These are phyloP conservation scores for Oxyruncus cristatus DNA, from an alignment of 2,113 vertebrate genomes.

Conservation along the genomic window DNA sequence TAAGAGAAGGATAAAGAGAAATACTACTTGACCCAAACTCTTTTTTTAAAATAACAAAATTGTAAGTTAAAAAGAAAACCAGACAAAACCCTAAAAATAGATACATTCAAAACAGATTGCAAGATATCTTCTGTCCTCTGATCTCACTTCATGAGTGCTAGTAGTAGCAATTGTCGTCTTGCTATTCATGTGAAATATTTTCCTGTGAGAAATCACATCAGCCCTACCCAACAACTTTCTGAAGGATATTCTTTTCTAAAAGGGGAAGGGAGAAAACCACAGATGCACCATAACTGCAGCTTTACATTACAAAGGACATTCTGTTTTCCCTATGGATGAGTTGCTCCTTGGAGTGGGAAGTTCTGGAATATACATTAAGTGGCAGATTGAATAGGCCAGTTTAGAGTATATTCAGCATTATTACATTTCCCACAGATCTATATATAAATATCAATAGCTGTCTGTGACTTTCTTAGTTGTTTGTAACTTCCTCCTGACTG, in stretches of 20 bases:
- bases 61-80: background rate
- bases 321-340: background rate
- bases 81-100: background rate
- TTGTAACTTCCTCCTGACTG: background rate
- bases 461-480: background rate
- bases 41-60: background rate
- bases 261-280: background rate
- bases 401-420: background rate
- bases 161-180: background rate
- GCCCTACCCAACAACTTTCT: background rate
- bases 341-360: background rate
- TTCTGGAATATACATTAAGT: background rate
- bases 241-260: background rate
- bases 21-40: background rate
- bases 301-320: background rate
- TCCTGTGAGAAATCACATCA: background rate
- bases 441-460: background rate
- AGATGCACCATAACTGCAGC: background rate
- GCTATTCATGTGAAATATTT: background rate
- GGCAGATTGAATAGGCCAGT: background rate
- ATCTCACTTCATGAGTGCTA: background rate
- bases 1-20: background rate
- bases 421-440: background rate
- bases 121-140: background rate
- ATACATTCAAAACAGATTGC: background rate